These are phyloP conservation scores for Danio tinwini DNA, from an alignment of 2,797 vertebrate genomes.

Conservation along the genomic window DNA sequence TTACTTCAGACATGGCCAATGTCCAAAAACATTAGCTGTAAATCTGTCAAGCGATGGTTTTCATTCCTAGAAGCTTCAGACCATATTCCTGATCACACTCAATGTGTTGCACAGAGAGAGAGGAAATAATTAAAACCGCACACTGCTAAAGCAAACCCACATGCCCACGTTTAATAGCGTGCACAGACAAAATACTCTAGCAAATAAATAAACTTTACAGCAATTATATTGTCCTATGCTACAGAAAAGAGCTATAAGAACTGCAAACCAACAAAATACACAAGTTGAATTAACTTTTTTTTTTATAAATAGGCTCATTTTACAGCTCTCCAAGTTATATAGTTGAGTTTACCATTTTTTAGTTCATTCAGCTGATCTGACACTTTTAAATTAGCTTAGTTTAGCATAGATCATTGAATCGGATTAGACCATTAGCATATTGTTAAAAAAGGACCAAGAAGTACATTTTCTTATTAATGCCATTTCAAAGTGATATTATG, in stretches of 20 bases:
- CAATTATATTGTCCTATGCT: neutral
- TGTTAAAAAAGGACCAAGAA: too few relatives aligned
- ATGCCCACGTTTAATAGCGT: neutral
- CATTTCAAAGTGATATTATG: too few relatives aligned
- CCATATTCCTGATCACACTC: neutral
- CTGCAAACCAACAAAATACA: neutral
- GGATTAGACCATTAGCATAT: too few relatives aligned
- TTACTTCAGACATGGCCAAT: constrained; percentile 26
- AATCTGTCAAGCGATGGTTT: constrained; percentile 14
- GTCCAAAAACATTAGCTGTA: constrained; percentile 20
- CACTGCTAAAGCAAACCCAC: neutral
- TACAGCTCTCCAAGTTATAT: too few relatives aligned
- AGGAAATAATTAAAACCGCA: neutral
- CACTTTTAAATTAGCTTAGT: too few relatives aligned
- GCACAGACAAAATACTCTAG: neutral
- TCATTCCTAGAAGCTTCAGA: constrained; percentile 4
- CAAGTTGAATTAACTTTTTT: too few relatives aligned
- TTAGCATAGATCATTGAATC: too few relatives aligned
- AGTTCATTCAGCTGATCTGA: too few relatives aligned
- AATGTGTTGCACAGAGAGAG: neutral
- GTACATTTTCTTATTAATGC: too few relatives aligned
- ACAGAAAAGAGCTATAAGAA: neutral
- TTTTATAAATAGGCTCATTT: too few relatives aligned
- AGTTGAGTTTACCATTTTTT: too few relatives aligned
- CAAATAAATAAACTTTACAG: too few relatives aligned